Conservation (phyloP, 2,113 vertebrate species). For the Lichenostomus cassidix region DNA sequence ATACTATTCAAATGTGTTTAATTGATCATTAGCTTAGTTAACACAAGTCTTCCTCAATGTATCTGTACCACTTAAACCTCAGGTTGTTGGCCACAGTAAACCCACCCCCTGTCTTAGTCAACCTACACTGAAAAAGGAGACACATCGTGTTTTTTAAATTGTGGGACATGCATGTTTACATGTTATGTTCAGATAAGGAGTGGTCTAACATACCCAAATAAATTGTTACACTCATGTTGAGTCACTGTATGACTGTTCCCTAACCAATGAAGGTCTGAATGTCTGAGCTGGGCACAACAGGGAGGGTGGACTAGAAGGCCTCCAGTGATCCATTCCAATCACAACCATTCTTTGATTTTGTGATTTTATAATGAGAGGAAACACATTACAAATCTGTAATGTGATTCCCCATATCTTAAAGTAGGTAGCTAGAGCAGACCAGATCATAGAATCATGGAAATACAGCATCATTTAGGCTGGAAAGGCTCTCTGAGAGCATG, state of each 20-base stretch:
- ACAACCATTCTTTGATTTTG: neutral
- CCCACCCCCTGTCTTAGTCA: neutral
- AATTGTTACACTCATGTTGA: neutral
- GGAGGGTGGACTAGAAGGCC: neutral
- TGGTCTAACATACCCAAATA: neutral
- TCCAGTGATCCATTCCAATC: too few species aligned
- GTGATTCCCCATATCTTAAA: neutral
- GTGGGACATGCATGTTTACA: neutral
- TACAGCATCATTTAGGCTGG: neutral
- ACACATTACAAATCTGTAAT: neutral
- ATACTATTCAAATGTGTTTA: neutral
- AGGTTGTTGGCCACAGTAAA: neutral
- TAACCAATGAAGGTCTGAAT: neutral
- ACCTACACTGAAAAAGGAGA: rapidly evolving
- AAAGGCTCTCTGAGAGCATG: neutral
- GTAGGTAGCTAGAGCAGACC: neutral
- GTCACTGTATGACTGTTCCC: neutral
- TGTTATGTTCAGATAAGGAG: neutral
- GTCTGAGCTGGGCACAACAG: neutral
- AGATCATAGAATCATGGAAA: neutral
- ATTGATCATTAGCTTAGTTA: neutral
- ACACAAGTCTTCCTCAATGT: neutral
- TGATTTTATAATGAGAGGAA: neutral
- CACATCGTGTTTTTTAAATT: neutral
- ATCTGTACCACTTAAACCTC: neutral